Evolutionary conservation across 2,888 invertebrate species (phyloP).

Genomic region (Seira ritae): DNA sequence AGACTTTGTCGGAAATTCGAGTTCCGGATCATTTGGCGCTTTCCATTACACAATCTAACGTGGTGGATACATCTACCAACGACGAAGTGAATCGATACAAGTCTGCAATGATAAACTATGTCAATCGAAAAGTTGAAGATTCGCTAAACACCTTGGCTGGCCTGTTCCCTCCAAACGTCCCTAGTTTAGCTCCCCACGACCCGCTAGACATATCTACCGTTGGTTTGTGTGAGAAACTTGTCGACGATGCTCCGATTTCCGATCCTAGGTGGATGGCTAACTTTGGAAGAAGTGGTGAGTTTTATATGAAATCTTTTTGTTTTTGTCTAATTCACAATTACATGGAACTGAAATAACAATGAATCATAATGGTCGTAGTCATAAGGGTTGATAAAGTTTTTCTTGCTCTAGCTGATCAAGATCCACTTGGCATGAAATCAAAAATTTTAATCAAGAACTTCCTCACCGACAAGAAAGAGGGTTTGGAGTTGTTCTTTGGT

Average conservation of each 20-base stretch:
- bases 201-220: slow-evolving; percentile 73
- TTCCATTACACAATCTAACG: slow-evolving; percentile 66
- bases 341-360: not conserved
- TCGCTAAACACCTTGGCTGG: slow-evolving; percentile 54
- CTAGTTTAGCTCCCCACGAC: slow-evolving; percentile 67
- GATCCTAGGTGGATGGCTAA: slow-evolving; percentile 85
- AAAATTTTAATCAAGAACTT: slow-evolving; percentile 86
- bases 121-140: slow-evolving; percentile 64
- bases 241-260: slow-evolving; percentile 88
- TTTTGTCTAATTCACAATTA: not conserved
- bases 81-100: slow-evolving; percentile 71
- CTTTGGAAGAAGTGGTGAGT: slow-evolving; percentile 60
- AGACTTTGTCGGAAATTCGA: slow-evolving; percentile 59
- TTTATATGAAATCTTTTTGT: not conserved
- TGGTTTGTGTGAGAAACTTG: slow-evolving; percentile 74
- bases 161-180: slow-evolving; percentile 64
- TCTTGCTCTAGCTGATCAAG: slow-evolving; percentile 60
- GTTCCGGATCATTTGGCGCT: slow-evolving; percentile 72
- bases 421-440: slow-evolving; percentile 69
- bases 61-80: slow-evolving; percentile 51
- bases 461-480: slow-evolving; percentile 90
- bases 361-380: no score
- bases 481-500: slow-evolving; percentile 84
- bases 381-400: no score
- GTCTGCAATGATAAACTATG: slow-evolving; percentile 69